phyloP scores from a whole-genome alignment of 2,888 invertebrate genomes.

The Patella ulyssiponensis region DNA sequence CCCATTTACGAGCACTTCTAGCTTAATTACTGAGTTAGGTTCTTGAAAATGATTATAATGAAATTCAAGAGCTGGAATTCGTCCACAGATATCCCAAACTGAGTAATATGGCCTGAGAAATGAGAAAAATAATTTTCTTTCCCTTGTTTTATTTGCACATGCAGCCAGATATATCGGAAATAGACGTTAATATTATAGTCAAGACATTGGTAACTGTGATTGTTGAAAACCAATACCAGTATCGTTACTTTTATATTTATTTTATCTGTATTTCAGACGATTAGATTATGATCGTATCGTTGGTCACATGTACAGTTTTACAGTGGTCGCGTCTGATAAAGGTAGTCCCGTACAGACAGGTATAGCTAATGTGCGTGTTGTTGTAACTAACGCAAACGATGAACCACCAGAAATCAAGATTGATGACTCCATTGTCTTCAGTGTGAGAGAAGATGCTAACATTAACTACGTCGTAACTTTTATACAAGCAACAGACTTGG shows the following conservation, averaged over 20 bases:
- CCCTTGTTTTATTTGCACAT: too few species aligned
- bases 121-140: too few species aligned
- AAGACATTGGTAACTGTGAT: too few species aligned
- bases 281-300: conserved; percentile 67
- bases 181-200: too few species aligned
- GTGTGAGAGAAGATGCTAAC: conserved; percentile 56
- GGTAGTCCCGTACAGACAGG: conserved; percentile 94
- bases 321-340: conserved; percentile 93
- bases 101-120: too few species aligned
- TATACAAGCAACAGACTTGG: conserved; percentile 96
- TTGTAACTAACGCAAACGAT: conserved; percentile 98
- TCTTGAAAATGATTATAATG: too few species aligned
- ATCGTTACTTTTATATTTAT: neutral
- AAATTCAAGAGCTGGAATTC: too few species aligned
- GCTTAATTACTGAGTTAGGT: too few species aligned
- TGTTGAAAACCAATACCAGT: too few species aligned
- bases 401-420: conserved; percentile 82
- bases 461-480: conserved; percentile 92
- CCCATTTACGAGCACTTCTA: too few species aligned
- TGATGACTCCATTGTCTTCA: conserved; percentile 44
- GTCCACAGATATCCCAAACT: too few species aligned
- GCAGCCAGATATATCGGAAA: too few species aligned
- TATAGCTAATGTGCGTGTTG: conserved; percentile 92
- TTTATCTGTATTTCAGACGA: conserved; percentile 40
- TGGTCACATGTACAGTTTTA: conserved; percentile 83